Percentiles rank a stretch among this genome's conserved stretches.
Conservation (phyloP, 2,113 vertebrate species). For the Speoplatyrhinus poulsoni region DNA sequence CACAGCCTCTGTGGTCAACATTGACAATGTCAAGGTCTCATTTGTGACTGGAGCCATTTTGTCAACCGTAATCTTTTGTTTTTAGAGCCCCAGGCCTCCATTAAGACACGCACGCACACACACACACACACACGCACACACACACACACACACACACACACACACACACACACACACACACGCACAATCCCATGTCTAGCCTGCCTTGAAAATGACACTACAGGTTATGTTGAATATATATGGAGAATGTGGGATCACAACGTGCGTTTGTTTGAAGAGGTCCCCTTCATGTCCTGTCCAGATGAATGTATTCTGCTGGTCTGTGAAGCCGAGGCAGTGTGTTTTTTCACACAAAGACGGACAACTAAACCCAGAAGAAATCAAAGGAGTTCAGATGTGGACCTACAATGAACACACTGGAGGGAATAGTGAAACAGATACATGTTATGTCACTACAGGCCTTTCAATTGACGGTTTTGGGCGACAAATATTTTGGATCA, state of each 20-base stretch:
- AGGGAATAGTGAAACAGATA: too few species aligned
- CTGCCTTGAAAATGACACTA: slow-evolving; percentile 40
- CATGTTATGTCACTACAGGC: too few species aligned
- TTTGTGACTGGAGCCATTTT: not conserved
- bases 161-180: slow-evolving; percentile 12
- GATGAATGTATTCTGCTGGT: not conserved
- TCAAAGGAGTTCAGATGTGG: too few species aligned
- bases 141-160: not conserved
- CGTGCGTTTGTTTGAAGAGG: slow-evolving; percentile 40
- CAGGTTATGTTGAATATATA: slow-evolving; percentile 34
- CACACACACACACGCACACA: slow-evolving; percentile 1
- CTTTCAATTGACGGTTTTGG: too few species aligned
- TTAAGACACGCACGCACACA: slow-evolving; percentile 1
- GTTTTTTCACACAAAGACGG: not conserved
- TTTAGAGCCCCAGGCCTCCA: slow-evolving; percentile 3
- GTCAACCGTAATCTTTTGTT: not conserved
- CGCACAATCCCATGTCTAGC: slow-evolving; percentile 21
- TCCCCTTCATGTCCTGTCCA: slow-evolving; percentile 16
- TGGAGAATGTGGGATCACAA: slow-evolving; percentile 48
- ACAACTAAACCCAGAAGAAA: too few species aligned
- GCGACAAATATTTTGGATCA: too few species aligned
- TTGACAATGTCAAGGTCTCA: slow-evolving; percentile 5
- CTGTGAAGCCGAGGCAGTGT: not conserved
- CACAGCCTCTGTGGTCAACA: not conserved
- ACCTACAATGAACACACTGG: too few species aligned